Conservation (phyloP, 2,113 vertebrate genomes). For the Chaetorhynchus papuensis region DNA sequence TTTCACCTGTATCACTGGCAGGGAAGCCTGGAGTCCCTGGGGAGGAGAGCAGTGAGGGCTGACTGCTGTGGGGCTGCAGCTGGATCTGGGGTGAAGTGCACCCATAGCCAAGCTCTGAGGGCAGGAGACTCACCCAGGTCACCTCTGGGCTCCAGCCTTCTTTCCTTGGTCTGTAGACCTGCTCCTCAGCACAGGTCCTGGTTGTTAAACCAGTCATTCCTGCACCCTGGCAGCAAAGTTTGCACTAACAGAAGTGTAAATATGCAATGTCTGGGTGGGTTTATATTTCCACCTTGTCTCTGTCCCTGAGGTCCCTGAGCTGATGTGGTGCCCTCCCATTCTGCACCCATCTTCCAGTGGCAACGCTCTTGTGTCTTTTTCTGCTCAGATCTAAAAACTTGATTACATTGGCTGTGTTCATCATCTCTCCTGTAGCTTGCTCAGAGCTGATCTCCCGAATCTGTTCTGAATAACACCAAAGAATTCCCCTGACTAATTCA, state of each 20-base stretch:
- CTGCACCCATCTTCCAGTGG: not conserved
- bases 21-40: not conserved
- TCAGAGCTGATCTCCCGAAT: not conserved
- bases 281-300: not conserved
- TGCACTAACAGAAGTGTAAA: not conserved
- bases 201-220: not conserved
- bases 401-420: not conserved
- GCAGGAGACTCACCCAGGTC: not conserved
- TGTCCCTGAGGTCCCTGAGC: not conserved
- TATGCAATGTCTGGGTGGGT: not conserved
- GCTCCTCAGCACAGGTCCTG: not conserved
- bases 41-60: not conserved
- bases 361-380: not conserved
- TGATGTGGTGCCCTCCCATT: not conserved
- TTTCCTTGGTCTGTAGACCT: not conserved
- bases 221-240: not conserved
- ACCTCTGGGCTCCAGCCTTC: not conserved
- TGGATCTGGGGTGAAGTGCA: not conserved
- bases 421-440: not conserved
- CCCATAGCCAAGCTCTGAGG: not conserved
- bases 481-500: not conserved
- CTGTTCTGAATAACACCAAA: not conserved
- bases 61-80: not conserved
- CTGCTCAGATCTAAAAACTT: not conserved
- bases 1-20: not conserved